A percentile compares a stretch with the other conserved stretches of the same genome.
Evolutionary conservation across 1,140 invertebrate genomes (phyloP).

Genomic region (Lordiphosa clarofinis): DNA sequence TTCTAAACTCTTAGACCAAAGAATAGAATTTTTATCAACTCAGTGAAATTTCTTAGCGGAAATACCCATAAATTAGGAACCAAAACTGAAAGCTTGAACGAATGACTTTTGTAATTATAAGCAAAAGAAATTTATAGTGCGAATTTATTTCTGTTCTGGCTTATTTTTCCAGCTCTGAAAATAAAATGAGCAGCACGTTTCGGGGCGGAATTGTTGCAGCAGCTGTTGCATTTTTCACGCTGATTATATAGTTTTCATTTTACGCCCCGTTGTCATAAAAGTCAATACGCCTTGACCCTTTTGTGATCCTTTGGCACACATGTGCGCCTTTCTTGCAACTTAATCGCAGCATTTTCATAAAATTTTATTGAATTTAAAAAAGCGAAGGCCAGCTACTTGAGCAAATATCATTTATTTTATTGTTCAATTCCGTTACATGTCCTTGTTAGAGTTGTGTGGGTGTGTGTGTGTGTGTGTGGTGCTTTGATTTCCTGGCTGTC

Average conservation of each 20-base stretch:
- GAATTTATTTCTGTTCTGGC: constrained; percentile 30
- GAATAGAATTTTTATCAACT: too few species aligned
- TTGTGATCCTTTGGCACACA: constrained; percentile 54
- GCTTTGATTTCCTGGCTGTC: constrained; percentile 68
- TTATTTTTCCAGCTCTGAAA: constrained; percentile 25
- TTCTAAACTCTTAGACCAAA: too few species aligned
- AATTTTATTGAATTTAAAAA: constrained; percentile 78
- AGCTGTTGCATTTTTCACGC: constrained; percentile 64
- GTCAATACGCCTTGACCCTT: constrained; percentile 70
- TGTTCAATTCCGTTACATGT: constrained; percentile 69
- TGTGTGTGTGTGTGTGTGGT: constrained; percentile 13
- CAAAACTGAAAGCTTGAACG: constrained; percentile 29
- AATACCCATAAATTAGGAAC: constrained; percentile 20
- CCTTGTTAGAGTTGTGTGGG: constrained; percentile 30
- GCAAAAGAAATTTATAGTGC: constrained; percentile 35
- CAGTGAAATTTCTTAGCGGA: constrained; percentile 5
- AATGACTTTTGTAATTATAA: constrained; percentile 41
- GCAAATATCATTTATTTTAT: constrained; percentile 78
- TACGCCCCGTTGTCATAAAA: constrained; percentile 54
- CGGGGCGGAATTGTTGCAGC: constrained; percentile 49
- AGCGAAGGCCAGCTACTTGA: constrained; percentile 55
- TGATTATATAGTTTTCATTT: constrained; percentile 69
- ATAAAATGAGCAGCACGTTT: constrained; percentile 13
- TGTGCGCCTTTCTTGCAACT: constrained; percentile 48
- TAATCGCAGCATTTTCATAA: constrained; percentile 76